Evolutionary conservation across 2,888 invertebrate species (phyloP).

Genomic region (Heliconius hortense): DNA sequence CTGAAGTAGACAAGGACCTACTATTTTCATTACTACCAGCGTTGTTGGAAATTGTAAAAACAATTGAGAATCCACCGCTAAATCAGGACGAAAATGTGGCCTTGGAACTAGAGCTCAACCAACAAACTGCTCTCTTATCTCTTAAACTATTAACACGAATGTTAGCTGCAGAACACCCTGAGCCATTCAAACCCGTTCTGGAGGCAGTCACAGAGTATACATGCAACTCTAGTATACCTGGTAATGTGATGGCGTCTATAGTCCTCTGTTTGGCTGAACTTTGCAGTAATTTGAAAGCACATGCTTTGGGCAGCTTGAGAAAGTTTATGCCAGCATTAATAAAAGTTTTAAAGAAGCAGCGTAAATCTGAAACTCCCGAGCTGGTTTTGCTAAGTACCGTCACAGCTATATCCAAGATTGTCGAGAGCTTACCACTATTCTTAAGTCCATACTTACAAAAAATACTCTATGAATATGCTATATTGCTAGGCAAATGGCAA

Average conservation of each 20-base stretch:
- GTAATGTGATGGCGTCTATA: slow-evolving; percentile 87
- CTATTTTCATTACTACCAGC: slow-evolving; percentile 83
- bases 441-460: slow-evolving; percentile 92
- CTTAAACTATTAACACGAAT: slow-evolving; percentile 91
- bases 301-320: slow-evolving; percentile 88
- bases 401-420: slow-evolving; percentile 90
- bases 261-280: slow-evolving; percentile 91
- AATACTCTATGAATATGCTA: slow-evolving; percentile 84
- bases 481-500: slow-evolving; percentile 80
- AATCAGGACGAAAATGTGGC: slow-evolving; percentile 55
- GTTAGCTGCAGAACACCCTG: slow-evolving; percentile 85
- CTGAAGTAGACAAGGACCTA: slow-evolving; percentile 73
- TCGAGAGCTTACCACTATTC: slow-evolving; percentile 91
- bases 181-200: slow-evolving; percentile 86
- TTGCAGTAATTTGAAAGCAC: slow-evolving; percentile 87
- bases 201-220: slow-evolving; percentile 85
- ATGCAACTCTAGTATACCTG: slow-evolving; percentile 73
- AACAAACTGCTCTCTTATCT: slow-evolving; percentile 91
- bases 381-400: slow-evolving; percentile 87
- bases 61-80: slow-evolving; percentile 69
- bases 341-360: slow-evolving; percentile 83
- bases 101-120: slow-evolving; percentile 85
- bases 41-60: slow-evolving; percentile 82
- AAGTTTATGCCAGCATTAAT: slow-evolving; percentile 90
- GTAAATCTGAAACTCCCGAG: slow-evolving; percentile 82